A percentile compares a stretch with the other conserved stretches of the same genome.
Conservation (phyloP, 2,113 vertebrate species). For the Saguinus imperator region DNA sequence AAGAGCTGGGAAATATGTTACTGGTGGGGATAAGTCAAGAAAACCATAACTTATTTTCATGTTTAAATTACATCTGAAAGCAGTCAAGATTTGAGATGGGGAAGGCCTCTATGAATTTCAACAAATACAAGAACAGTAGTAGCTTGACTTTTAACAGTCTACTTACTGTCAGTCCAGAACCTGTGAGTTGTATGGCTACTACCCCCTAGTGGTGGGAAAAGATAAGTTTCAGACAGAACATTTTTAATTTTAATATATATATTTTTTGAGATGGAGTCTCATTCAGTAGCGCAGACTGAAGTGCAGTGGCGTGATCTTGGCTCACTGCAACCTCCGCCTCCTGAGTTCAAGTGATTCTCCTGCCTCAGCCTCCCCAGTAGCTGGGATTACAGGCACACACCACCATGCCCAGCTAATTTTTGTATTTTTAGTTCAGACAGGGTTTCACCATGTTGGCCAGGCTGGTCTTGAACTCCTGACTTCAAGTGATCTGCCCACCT, state of each 20-base stretch:
- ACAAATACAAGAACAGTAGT: not conserved
- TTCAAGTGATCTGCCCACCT: too few relatives aligned
- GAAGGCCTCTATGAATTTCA: not conserved
- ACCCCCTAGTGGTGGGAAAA: not conserved
- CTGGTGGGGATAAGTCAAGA: not conserved
- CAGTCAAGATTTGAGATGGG: not conserved
- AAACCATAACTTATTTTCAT: not conserved
- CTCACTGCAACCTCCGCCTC: too few relatives aligned
- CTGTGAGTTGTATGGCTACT: constrained; percentile 1
- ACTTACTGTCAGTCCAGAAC: not conserved
- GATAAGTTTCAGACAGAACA: not conserved
- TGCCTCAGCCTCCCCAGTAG: too few relatives aligned
- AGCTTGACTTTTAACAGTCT: constrained; percentile 15
- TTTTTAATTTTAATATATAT: not conserved
- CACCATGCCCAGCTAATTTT: too few relatives aligned
- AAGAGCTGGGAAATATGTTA: not conserved
- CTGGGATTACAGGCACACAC: too few relatives aligned
- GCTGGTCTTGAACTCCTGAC: too few relatives aligned
- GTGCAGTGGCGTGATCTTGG: too few relatives aligned
- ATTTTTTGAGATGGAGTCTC: too few relatives aligned
- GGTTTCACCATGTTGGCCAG: too few relatives aligned
- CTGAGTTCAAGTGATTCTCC: too few relatives aligned
- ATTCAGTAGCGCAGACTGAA: too few relatives aligned
- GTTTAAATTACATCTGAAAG: not conserved
- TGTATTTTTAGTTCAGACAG: too few relatives aligned